Evolutionary conservation across 2,888 invertebrate species (phyloP).

Genomic region (Parnassius glacialis): DNA sequence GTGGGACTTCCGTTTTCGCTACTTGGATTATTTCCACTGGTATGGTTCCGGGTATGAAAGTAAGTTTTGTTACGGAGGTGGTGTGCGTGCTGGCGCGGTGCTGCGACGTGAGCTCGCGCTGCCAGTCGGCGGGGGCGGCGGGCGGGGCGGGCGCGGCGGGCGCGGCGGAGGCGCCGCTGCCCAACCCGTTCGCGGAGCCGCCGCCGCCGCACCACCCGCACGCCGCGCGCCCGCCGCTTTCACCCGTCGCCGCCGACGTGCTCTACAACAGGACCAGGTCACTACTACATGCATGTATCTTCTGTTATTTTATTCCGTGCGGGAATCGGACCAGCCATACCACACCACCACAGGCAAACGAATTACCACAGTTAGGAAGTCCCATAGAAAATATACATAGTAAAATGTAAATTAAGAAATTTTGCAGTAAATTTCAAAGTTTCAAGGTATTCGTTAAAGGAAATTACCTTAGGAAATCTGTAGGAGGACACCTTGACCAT

Average conservation of each 20-base stretch:
- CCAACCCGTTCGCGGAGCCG: constrained; percentile 86
- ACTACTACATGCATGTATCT: background rate
- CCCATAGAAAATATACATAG: too few relatives aligned
- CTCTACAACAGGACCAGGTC: constrained; percentile 90
- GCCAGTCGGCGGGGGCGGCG: constrained; percentile 80
- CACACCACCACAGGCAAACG: too few relatives aligned
- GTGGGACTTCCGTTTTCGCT: too few relatives aligned
- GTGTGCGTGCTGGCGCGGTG: constrained; percentile 95
- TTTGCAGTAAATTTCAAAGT: too few relatives aligned
- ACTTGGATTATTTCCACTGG: too few relatives aligned
- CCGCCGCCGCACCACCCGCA: constrained; percentile 58
- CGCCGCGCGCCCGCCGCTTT: constrained; percentile 33
- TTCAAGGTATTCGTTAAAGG: too few relatives aligned
- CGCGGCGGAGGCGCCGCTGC: constrained; percentile 82
- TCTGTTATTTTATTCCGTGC: too few relatives aligned
- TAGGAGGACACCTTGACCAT: too few relatives aligned
- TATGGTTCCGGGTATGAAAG: background rate
- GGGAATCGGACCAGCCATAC: too few relatives aligned
- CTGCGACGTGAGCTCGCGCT: constrained; percentile 90
- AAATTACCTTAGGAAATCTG: too few relatives aligned
- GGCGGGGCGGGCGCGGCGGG: constrained; percentile 46
- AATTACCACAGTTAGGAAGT: too few relatives aligned
- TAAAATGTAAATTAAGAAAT: too few relatives aligned
- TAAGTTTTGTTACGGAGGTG: constrained; percentile 61
- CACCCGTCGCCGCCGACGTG: constrained; percentile 85